Evolutionary conservation across 2,888 invertebrate genomes (phyloP), one percentile per base, ranked within the genome.

Genomic region (Agrochola lychnidis): DNA sequence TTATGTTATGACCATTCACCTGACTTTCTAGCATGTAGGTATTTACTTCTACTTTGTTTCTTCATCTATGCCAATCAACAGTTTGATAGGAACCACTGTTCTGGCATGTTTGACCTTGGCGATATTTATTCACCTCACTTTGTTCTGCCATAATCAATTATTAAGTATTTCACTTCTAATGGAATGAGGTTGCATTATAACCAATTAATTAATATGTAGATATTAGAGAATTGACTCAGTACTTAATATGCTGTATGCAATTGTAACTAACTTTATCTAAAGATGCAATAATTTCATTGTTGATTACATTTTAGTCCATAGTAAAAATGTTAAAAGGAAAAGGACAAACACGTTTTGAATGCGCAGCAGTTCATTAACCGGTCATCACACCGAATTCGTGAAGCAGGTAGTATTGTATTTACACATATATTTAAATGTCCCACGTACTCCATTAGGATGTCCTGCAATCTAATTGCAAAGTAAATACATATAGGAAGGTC

Each of bases 371-470:
- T 83, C 82, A 78, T 72, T 81, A 82, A 56, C 83, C 83, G 82
- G 85, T 85, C 82, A 66, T 82, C 85, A 83, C 64, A 67, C 85
- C 63, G 66, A 70, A 85, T 82, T 74, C 69, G 53, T 51, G 42
- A 70, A 72, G 69, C 82, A 74, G 69, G 82, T 74, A 72, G 59
- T 75, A 51, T 63, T 30, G 30, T 30, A 30, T 30, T 67, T 73
- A 71, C 56, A 12, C 25, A 59, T 57, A 40, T 42, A 36, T 36
- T 36, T 36, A 22, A 25, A 82, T 59, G 57, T 53, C 7, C 51
- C n/a, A 61, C 59, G 7, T 53, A 51, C 22, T 36, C 16, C 45
- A 57, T 30, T 19, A 42, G 16, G 45, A 72, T 63, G 6, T 63
- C 10, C 36, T 51, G 22, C 40, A 56, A n/a, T 63, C 16, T 19